Evolutionary conservation across 2,797 vertebrate genomes (phyloP), one percentile per base, ranked within the genome.

Genomic region (Podarcis lilfordi): DNA sequence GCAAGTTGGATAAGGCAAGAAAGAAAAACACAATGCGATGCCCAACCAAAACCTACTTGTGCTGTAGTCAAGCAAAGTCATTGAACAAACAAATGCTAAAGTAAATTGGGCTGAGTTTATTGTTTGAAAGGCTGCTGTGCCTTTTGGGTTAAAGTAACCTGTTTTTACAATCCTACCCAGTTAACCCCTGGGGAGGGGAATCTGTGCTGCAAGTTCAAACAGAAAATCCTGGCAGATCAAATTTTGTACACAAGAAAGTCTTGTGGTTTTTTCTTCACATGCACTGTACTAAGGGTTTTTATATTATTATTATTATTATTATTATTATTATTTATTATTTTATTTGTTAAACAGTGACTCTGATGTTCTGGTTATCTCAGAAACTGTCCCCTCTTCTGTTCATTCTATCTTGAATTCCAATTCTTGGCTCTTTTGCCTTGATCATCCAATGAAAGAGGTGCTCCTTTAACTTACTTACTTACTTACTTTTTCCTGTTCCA

Each of bases 41-140:
- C 80, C 88, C 82, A 87, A 92, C 89, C 61, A 84, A 86, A 74
- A 68, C 76, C 87, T 80, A 89, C 72, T 77, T 91, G 37, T 82
- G 85, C 37, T 43, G 15, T 23, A 80, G 69, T 29, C 43, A 68
- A 59, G 64, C 55, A 75, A 45, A 80, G 85, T 35, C 75, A 5
- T 0, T 25, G 90, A 71, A 45, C 50, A 92, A 92, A 80, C 55
- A 92, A 92, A n/a, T 80, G 83, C 82, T 87, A 40, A 25, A 86
- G 68, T 79, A 64, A 93, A 89, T 37, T 37, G 87, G 50, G 2
- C 15, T 66, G 61, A 80, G 80, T 37, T 85, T 83, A 61, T 50
- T 37, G 85, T 35, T 32, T 13, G 79, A 35, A 9, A 72, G 87
- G 89, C 32, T 13, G 82, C 27, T 37, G 8, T 79, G 86, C 32